phyloP scores from a whole-genome alignment of 1,140 invertebrate species.

The Nebria ingens region DNA sequence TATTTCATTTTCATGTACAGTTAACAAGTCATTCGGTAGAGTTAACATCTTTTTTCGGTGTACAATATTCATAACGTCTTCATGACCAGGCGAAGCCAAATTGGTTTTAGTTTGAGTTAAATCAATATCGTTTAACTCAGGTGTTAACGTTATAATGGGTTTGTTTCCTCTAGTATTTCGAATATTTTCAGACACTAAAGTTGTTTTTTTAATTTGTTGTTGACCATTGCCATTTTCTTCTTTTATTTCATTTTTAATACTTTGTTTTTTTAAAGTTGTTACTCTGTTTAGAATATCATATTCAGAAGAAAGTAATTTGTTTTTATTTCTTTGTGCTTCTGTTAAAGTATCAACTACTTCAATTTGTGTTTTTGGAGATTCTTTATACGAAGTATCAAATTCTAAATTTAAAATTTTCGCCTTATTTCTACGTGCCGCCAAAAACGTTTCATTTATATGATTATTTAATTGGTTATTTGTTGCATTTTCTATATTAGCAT shows the following conservation, averaged over 20 bases:
- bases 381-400: not conserved
- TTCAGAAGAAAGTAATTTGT: constrained; percentile 31
- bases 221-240: too few species aligned
- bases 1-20: not conserved
- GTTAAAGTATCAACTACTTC: constrained; percentile 18
- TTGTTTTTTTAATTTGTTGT: too few species aligned
- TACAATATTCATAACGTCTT: not conserved
- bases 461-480: not conserved
- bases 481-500: not conserved
- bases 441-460: not conserved
- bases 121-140: too few species aligned
- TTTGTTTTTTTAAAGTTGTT: not conserved
- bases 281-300: constrained; percentile 16
- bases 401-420: constrained; percentile 4
- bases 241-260: too few species aligned
- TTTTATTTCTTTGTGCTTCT: constrained; percentile 32
- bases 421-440: not conserved
- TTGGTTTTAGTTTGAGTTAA: too few species aligned
- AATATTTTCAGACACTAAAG: not conserved
- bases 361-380: constrained; percentile 1
- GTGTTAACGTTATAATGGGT: too few species aligned
- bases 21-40: not conserved
- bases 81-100: constrained; percentile 1
- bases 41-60: constrained; percentile 1
- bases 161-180: not conserved